These are phyloP conservation scores for Acanthosepion esculentum DNA, from an alignment of 2,888 invertebrate genomes.

Conservation along the genomic window DNA sequence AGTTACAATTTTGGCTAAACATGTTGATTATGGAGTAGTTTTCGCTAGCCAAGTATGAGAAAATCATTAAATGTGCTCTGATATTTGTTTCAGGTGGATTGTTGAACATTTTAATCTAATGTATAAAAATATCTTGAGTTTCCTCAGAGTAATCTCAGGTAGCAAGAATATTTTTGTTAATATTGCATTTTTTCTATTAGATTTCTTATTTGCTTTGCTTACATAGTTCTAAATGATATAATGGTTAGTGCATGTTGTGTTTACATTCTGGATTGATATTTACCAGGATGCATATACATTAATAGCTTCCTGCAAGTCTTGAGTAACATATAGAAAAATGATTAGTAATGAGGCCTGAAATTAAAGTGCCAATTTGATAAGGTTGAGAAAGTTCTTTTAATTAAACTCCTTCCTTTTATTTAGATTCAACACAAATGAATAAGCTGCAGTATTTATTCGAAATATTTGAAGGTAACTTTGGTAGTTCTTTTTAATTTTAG, in stretches of 20 bases:
- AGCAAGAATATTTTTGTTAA: not conserved
- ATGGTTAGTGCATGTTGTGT: slow-evolving; percentile 3
- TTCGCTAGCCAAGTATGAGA: too few species aligned
- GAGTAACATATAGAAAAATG: not conserved
- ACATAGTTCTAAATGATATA: not conserved
- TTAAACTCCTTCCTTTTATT: not conserved
- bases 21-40: too few species aligned
- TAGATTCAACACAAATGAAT: not conserved
- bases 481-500: not conserved
- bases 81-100: not conserved
- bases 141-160: not conserved
- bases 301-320: slow-evolving; percentile 33
- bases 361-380: not conserved
- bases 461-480: not conserved
- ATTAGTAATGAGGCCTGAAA: slow-evolving; percentile 21
- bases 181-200: slow-evolving; percentile 7
- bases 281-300: not conserved
- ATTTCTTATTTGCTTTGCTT: not conserved
- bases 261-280: slow-evolving; percentile 8
- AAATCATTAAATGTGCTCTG: too few species aligned
- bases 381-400: not conserved
- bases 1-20: not conserved
- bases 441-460: not conserved
- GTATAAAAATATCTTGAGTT: not conserved
- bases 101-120: too few species aligned